These are phyloP conservation scores for Natrix natrix DNA, from an alignment of 2,797 vertebrate genomes.

Conservation along the genomic window DNA sequence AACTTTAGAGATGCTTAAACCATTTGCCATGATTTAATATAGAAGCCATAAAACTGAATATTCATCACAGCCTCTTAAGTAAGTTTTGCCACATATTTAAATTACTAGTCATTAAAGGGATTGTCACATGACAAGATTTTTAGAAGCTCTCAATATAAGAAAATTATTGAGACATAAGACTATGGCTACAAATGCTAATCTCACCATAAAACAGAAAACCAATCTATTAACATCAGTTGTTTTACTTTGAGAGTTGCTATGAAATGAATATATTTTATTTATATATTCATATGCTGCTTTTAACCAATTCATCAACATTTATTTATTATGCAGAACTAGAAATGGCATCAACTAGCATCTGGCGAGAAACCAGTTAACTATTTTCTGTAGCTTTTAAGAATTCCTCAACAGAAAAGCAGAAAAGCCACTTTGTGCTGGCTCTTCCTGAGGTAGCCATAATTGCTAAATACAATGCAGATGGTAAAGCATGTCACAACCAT, in stretches of 20 bases:
- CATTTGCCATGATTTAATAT: constrained; percentile 42
- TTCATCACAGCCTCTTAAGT: constrained; percentile 48
- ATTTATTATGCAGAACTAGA: constrained; percentile 4
- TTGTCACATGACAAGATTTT: constrained; percentile 45
- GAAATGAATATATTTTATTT: neutral
- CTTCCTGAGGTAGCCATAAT: neutral
- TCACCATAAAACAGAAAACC: constrained; percentile 53
- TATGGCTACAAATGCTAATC: constrained; percentile 44
- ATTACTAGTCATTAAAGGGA: constrained; percentile 58
- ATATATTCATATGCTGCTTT: neutral
- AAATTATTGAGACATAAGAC: constrained; percentile 54
- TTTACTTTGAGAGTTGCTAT: constrained; percentile 17
- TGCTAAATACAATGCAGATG: neutral
- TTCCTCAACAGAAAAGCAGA: neutral
- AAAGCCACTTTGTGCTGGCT: neutral
- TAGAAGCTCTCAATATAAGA: constrained; percentile 36
- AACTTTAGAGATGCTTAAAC: constrained; percentile 46
- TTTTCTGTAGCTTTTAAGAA: neutral
- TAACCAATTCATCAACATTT: neutral
- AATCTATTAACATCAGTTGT: constrained; percentile 55
- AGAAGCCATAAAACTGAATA: constrained; percentile 59
- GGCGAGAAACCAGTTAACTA: fast-evolving
- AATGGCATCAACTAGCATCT: neutral
- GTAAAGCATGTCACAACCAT: neutral
- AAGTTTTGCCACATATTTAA: constrained; percentile 48